These are phyloP conservation scores for Sphecodes monilicornis DNA, from an alignment of 2,888 invertebrate species.

Conservation along the genomic window DNA sequence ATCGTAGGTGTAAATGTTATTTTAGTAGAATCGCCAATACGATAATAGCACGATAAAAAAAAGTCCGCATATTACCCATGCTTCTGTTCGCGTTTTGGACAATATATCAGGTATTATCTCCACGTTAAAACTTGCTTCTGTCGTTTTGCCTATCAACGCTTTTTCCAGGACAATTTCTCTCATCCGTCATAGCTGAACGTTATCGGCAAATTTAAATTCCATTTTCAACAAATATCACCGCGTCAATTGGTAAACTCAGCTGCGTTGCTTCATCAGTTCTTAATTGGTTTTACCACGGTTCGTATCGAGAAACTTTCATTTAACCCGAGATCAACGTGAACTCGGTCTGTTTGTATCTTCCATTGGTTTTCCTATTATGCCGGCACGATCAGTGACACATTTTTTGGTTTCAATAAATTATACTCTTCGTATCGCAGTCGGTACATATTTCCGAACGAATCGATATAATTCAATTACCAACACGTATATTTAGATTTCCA, in stretches of 20 bases:
- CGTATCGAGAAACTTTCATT: conserved; percentile 18
- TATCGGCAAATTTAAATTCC: conserved; percentile 21
- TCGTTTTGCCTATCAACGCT: too few relatives aligned
- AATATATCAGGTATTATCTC: not conserved
- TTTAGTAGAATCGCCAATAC: not conserved
- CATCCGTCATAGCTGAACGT: not conserved
- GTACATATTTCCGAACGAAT: not conserved
- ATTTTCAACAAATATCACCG: conserved; percentile 9
- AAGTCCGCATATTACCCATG: not conserved
- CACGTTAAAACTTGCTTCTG: not conserved
- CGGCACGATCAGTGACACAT: not conserved
- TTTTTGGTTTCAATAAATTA: not conserved
- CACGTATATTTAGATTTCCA: too few relatives aligned
- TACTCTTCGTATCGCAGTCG: not conserved
- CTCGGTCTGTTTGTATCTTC: not conserved
- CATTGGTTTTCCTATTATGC: conserved; percentile 10
- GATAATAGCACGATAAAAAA: not conserved
- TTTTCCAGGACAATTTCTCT: not conserved
- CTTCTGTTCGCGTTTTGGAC: not conserved
- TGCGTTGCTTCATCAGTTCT: conserved; percentile 23
- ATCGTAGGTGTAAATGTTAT: too few relatives aligned
- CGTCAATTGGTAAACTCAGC: not conserved
- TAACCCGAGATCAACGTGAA: not conserved
- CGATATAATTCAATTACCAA: not conserved
- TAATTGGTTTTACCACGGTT: conserved; percentile 27